Base-by-base conservation (phyloP, 2,113 vertebrate species). In the Pangasianodon gigas region DNA sequence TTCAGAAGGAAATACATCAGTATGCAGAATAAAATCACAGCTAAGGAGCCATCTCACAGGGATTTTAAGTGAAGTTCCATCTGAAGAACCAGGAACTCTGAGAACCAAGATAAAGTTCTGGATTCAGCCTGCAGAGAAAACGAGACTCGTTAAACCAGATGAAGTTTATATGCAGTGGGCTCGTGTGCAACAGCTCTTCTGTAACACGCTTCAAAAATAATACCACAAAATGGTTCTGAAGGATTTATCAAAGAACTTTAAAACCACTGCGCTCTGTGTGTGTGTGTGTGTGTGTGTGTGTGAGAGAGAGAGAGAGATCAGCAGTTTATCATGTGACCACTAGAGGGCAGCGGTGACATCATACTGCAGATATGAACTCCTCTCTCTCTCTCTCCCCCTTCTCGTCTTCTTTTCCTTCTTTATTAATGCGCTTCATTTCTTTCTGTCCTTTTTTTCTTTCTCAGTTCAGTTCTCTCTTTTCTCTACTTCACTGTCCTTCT, bases 291-390 rank as follows among this genome's bases (percentile, higher is more conserved):
- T 62, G 67, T 37, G 67, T 37, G 67, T 32, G n/a, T 37, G 67
- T 37, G 32, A 19, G 69, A 19, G 69, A 41, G 37, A 44, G 37
- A 21, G 18, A 8, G n/a, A 44, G 37, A 44, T 18, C 37, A 87
- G 67, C 75, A 69, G 60, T 86, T 77, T 56, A 44, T 29, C 11
- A 51, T 44, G 58, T 54, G 56, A 18, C 84, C 89, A 89, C 56
- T 51, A 79, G 89, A 74, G 88, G 89, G 89, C 26, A 62, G 29
- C 13, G 6, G 46, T 89, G 84, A 89, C 89, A 77, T 89, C 83
- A 62, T 85, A 24, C 75, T 89, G 89, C 89, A 85, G 88, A 54
- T 52, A 29, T 26, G 1, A 26, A 21, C 58, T 10, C 84, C 52
- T 79, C 32, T 44, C 51, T 51, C 62, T 75, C 67, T 87, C 67